phyloP scores from a whole-genome alignment of 2,113 vertebrate species.

The Nyctereutes procyonoides region DNA sequence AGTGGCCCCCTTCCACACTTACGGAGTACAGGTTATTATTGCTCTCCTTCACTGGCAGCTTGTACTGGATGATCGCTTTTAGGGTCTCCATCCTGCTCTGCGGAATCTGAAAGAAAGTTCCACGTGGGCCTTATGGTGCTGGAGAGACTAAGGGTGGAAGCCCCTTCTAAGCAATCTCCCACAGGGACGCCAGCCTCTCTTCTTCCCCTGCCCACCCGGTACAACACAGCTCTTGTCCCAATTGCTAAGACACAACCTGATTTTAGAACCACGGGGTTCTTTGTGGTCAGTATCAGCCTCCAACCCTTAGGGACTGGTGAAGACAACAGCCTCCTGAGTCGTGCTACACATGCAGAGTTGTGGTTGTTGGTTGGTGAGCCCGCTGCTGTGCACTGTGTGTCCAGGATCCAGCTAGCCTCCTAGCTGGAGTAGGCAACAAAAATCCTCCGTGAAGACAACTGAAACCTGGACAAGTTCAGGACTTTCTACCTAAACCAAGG shows the following conservation, averaged over 20 bases:
- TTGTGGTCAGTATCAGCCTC: background rate
- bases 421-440: background rate
- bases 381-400: rapidly evolving
- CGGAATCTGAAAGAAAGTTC: slow-evolving; percentile 69
- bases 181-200: background rate
- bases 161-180: background rate
- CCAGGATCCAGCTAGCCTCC: background rate
- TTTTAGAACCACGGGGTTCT: background rate
- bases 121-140: background rate
- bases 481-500: no score
- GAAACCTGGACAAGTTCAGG: background rate
- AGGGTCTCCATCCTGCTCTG: slow-evolving; percentile 88
- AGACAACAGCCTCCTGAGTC: background rate
- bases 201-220: background rate
- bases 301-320: no score
- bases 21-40: slow-evolving; percentile 90
- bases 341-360: background rate
- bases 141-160: background rate
- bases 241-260: background rate
- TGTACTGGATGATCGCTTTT: slow-evolving; percentile 95
- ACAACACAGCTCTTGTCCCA: background rate
- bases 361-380: background rate
- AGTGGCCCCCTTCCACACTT: slow-evolving; percentile 61
- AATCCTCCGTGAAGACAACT: background rate
- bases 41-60: slow-evolving; percentile 88